Evolutionary conservation across 2,888 invertebrate species (phyloP).

Genomic region (Oxyscelio sp.): DNA sequence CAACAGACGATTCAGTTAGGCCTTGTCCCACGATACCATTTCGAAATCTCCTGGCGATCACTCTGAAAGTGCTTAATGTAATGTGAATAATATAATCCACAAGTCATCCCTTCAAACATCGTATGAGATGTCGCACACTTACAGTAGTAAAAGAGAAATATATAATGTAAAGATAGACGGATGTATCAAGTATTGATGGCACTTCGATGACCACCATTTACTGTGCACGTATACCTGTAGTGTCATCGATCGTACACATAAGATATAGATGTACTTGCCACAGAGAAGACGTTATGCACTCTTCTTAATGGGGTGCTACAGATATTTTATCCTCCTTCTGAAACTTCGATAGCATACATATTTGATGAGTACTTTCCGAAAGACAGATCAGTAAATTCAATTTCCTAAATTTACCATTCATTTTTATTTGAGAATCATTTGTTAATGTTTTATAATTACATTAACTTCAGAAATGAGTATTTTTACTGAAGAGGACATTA

Average conservation of each 20-base stretch:
- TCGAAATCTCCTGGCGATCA: slow-evolving; percentile 79
- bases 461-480: neutral
- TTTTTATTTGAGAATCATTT: neutral
- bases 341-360: slow-evolving; percentile 27
- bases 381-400: neutral
- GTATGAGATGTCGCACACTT: slow-evolving; percentile 53
- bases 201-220: slow-evolving; percentile 81
- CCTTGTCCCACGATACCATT: slow-evolving; percentile 75
- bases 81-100: slow-evolving; percentile 87
- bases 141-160: slow-evolving; percentile 42
- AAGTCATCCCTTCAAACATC: slow-evolving; percentile 79
- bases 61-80: slow-evolving; percentile 87
- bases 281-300: slow-evolving; percentile 82
- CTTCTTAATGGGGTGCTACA: slow-evolving; percentile 86
- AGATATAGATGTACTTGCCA: slow-evolving; percentile 73
- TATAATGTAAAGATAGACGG: slow-evolving; percentile 73
- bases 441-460: neutral
- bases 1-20: no score
- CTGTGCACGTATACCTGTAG: slow-evolving; percentile 43
- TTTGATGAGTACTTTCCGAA: slow-evolving; percentile 8
- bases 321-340: slow-evolving; percentile 79
- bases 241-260: slow-evolving; percentile 41
- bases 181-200: slow-evolving; percentile 85
- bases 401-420: neutral
- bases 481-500: neutral